Percentiles rank a stretch among this genome's conserved stretches.
Evolutionary conservation across 2,888 invertebrate genomes (phyloP).

Genomic region (Horisme vitalbata): DNA sequence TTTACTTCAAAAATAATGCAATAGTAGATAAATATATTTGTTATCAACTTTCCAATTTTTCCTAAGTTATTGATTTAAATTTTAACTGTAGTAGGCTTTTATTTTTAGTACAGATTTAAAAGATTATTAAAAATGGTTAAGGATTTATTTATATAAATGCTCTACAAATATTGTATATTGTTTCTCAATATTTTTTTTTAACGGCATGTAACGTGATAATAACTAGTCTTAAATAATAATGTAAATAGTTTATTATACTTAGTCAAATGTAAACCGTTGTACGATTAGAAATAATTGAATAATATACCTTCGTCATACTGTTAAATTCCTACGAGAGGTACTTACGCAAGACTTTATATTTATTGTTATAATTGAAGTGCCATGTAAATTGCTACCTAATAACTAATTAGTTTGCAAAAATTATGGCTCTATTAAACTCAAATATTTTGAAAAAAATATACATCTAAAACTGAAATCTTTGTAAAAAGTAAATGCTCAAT

Average conservation of each 20-base stretch:
- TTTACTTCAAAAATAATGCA: no score
- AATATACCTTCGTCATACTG: constrained; percentile 50
- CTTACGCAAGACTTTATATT: constrained; percentile 39
- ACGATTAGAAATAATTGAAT: constrained; percentile 46
- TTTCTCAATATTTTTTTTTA: constrained; percentile 28
- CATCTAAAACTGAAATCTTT: constrained; percentile 3
- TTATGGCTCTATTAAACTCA: constrained; percentile 8
- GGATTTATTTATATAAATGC: constrained; percentile 38
- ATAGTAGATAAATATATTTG: no score
- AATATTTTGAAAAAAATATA: not conserved
- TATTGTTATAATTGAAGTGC: constrained; percentile 58
- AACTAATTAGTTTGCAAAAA: constrained; percentile 11
- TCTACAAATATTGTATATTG: constrained; percentile 26
- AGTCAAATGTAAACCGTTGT: constrained; percentile 53
- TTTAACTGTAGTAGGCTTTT: no score
- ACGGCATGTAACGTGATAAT: constrained; percentile 80
- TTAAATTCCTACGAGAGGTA: constrained; percentile 31
- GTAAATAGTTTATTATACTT: constrained; percentile 66
- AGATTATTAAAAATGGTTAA: no score
- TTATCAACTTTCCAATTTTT: no score
- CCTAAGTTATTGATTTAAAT: no score
- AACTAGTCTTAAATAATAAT: constrained; percentile 70
- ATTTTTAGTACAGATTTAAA: constrained; percentile 18
- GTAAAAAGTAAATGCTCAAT: constrained; percentile 16
- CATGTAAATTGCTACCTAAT: constrained; percentile 63